Evolutionary conservation across 2,888 invertebrate species (phyloP), one percentile per base, ranked within the genome.

Genomic region (Polylopha cassiicola): DNA sequence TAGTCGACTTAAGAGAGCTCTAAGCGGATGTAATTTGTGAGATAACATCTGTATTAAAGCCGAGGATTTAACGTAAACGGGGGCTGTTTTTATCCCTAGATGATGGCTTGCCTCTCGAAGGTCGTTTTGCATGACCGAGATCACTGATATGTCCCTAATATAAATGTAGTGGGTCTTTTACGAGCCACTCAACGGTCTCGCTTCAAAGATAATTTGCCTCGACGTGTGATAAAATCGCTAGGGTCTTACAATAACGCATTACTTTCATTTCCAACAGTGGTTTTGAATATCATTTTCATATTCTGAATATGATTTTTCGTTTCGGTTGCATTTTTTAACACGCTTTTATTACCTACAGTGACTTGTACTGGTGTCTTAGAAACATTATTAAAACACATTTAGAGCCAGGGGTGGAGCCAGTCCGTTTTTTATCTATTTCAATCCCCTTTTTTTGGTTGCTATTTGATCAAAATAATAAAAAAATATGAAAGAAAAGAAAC

Each of bases 71-170:
- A 60, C 55, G 57, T 57, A 46, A 47, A 47, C 32, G 37, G 51
- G 55, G 49, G 39, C 44, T 47, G 46, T 46, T 46, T 46, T 43
- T 39, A 29, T 41, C 30, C 46, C 42, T 24, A 47, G 55, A 64
- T 58, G 60, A 61, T 55, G 59, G 59, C 60, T 65, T 50, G 52
- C 51, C 55, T 58, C 52, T 58, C 44, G 43, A 50, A 53, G 50
- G 51, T 66, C 66, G 67, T 67, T 74, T 65, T 61, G 61, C 61
- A 73, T 69, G 69, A 66, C 65, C 67, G 62, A 70, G 73, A 74
- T 79, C 64, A 55, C 62, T 55, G 70, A 74, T 73, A 80, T 68
- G 66, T 62, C 69, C 67, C 67, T 67, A 66, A 73, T 70, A 71
- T 69, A 71, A 71, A 65, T 66, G 64, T 71, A 67, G 70, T 63